Base-by-base conservation (phyloP, 2,797 vertebrate species). In the Hippopotamyrus pictus region DNA sequence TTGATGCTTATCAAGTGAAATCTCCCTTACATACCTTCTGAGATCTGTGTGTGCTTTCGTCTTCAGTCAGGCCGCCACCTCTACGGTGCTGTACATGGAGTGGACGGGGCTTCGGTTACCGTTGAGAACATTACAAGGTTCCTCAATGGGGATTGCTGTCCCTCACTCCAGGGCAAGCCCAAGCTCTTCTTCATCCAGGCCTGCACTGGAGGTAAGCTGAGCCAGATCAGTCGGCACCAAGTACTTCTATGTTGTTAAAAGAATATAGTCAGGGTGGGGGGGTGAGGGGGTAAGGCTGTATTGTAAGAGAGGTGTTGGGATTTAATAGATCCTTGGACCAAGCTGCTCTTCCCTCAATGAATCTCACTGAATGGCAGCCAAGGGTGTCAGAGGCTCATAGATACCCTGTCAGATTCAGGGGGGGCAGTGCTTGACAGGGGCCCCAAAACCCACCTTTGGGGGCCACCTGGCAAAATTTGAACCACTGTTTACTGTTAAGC, bases 131-230 rank as follows among this genome's bases (percentile, higher is more conserved):
- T 99, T 85, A 98, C 98, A 91, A 97, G 95, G 92, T 97, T 94
- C 93, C 97, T 99, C 90, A 97, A 97, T 0, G 99, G 99, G 88
- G 93, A 93, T 88, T 50, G 95, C 89, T 98, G 98, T 93, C 97
- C 95, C 0, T 96, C 96, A 19, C 89, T 99, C 90, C 95, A 98
- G 91, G 97, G 98, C 92, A 99, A 99, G 92, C 99, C 99, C 79
- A 99, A 99, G 90, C 94, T 99, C 6, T 99, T 99, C 93, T 98
- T 99, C 93, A 98, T 99, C 94, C 99, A 99, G 94, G 99, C 99
- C 88, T 99, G 98, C 73, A 98, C 97, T 29, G 99, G 98, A 95
- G 97, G 98, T 98, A 95, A 92, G 93, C 86, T 3, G 82, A 86
- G 44, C 44, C 50, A 84, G 29, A 50, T 79, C 4, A 29, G 17